phyloP scores from a whole-genome alignment of 2,888 invertebrate genomes.

The Leptopilina myrica region DNA sequence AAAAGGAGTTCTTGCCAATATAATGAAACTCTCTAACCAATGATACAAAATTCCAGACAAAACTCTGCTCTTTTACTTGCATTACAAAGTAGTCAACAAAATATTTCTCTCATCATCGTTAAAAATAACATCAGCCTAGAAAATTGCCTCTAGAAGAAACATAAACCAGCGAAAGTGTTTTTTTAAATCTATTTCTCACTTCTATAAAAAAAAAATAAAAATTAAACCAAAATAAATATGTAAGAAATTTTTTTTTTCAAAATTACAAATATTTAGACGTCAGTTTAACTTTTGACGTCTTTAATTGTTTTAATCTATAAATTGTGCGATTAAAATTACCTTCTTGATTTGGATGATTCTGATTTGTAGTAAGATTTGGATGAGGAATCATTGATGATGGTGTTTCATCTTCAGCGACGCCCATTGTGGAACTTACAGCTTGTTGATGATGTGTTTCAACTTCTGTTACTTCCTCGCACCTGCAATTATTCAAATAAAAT shows the following conservation, averaged over 20 bases:
- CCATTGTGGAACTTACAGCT: slow-evolving; percentile 72
- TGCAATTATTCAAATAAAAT: slow-evolving; percentile 46
- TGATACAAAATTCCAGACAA: not conserved
- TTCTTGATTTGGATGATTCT: slow-evolving; percentile 71
- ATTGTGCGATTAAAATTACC: slow-evolving; percentile 58
- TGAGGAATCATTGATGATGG: slow-evolving; percentile 73
- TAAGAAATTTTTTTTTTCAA: too few species aligned
- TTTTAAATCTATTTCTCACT: not conserved
- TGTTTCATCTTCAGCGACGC: slow-evolving; percentile 74
- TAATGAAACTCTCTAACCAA: not conserved
- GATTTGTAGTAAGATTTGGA: slow-evolving; percentile 67
- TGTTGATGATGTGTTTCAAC: slow-evolving; percentile 73
- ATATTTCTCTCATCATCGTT: slow-evolving; percentile 6
- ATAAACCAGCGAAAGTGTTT: not conserved
- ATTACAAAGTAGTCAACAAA: not conserved
- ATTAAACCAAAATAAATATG: not conserved
- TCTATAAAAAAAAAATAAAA: not conserved
- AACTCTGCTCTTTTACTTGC: not conserved
- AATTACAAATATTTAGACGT: not conserved
- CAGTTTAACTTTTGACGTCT: not conserved
- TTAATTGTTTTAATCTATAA: not conserved
- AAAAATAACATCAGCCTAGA: slow-evolving; percentile 5
- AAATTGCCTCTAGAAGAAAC: slow-evolving; percentile 4
- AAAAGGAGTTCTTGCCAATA: not conserved
- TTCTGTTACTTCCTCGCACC: slow-evolving; percentile 74